These are phyloP conservation scores for Drosophila quadrilineata DNA, from an alignment of 1,140 invertebrate species.

Conservation along the genomic window DNA sequence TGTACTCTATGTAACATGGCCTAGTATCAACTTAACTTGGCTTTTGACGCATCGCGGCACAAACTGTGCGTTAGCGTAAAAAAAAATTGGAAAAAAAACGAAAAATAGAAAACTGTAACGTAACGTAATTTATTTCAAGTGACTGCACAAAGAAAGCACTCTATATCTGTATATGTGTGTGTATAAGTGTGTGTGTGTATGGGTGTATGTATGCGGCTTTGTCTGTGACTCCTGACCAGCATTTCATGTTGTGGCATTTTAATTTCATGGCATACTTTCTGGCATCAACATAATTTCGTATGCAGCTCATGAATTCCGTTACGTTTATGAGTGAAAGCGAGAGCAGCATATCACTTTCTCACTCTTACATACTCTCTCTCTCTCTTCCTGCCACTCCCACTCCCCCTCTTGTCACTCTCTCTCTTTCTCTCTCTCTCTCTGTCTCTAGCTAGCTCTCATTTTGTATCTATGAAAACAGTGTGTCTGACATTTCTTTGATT, in stretches of 20 bases:
- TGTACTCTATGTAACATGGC: slow-evolving; percentile 25
- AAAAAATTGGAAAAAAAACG: too few relatives aligned
- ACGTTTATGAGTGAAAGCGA: slow-evolving; percentile 16
- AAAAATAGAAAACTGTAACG: too few relatives aligned
- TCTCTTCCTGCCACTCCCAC: not conserved
- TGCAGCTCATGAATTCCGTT: slow-evolving; percentile 51
- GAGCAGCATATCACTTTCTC: not conserved
- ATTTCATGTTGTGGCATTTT: slow-evolving; percentile 66
- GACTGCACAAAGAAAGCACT: slow-evolving; percentile 25
- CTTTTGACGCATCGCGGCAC: slow-evolving; percentile 21
- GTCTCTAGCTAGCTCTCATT: not conserved
- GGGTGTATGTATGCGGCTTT: not conserved
- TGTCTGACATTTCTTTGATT: slow-evolving; percentile 52
- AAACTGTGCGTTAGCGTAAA: slow-evolving; percentile 30
- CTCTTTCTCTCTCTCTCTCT: not conserved
- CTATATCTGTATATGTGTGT: too few relatives aligned
- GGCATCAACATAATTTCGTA: slow-evolving; percentile 56
- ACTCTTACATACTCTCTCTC: not conserved
- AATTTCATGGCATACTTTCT: slow-evolving; percentile 59
- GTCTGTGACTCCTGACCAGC: slow-evolving; percentile 54
- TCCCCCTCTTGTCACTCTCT: too few relatives aligned
- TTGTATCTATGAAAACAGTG: slow-evolving; percentile 9
- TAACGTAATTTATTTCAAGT: slow-evolving; percentile 66
- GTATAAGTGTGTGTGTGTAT: not conserved
- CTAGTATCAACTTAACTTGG: slow-evolving; percentile 28